Evolutionary conservation across 92 coral and sea anemone genomes (phyloP).

Genomic region (Porites rus): DNA sequence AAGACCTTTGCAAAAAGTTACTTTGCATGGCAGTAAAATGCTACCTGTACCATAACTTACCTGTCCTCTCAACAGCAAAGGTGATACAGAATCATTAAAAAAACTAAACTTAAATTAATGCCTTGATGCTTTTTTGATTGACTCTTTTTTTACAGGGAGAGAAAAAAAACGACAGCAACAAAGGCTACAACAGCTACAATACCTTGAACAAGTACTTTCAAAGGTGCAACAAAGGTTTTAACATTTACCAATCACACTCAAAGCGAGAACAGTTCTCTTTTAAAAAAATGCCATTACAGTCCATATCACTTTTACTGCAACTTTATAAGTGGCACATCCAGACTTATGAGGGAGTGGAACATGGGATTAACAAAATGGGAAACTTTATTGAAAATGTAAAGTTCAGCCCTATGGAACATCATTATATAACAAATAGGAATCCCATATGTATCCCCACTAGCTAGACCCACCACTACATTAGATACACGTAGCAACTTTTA

Average conservation of each 20-base stretch:
- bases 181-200: background rate
- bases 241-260: background rate
- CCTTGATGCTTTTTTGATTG: no score
- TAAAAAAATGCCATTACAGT: background rate
- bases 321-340: background rate
- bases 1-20: background rate
- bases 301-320: background rate
- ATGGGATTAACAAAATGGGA: no score
- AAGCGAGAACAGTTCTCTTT: background rate
- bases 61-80: conserved; percentile 2
- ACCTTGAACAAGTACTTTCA: background rate
- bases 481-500: background rate
- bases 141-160: no score
- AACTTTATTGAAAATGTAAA: no score
- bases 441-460: background rate
- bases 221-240: background rate
- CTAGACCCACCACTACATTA: background rate
- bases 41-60: background rate
- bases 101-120: background rate
- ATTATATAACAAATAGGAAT: background rate
- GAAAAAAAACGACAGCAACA: no score
- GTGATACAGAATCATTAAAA: background rate
- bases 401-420: no score
- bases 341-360: background rate
- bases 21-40: no score